phyloP scores from a whole-genome alignment of 2,797 vertebrate genomes.

The Falco novaeseelandiae region DNA sequence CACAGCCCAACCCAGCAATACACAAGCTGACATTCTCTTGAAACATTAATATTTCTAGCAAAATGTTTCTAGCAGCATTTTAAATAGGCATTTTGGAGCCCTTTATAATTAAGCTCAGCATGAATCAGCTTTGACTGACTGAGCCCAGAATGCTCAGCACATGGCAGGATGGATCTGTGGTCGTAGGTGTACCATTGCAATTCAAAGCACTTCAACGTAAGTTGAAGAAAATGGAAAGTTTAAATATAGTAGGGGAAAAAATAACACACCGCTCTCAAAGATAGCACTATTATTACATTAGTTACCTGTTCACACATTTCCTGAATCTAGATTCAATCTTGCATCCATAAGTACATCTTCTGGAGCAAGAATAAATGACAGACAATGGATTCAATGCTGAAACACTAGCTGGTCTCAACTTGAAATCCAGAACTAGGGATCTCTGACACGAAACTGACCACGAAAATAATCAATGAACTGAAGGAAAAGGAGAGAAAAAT shows the following conservation, averaged over 20 bases:
- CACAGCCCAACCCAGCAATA: not conserved
- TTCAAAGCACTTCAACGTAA: not conserved
- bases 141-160: not conserved
- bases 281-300: not conserved
- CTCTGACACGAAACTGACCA: not conserved
- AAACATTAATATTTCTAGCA: not conserved
- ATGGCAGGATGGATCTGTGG: not conserved
- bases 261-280: not conserved
- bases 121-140: constrained; percentile 23
- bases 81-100: not conserved
- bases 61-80: not conserved
- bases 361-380: not conserved
- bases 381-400: not conserved
- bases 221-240: not conserved
- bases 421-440: not conserved
- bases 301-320: not conserved
- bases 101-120: not conserved
- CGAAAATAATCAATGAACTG: not conserved
- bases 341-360: not conserved
- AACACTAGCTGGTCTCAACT: not conserved
- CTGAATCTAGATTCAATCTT: not conserved
- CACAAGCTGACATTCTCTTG: not conserved
- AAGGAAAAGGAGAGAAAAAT: not conserved
- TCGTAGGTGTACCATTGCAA: not conserved
- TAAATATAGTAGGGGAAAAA: not conserved